Evolutionary conservation across 2,797 vertebrate genomes (phyloP), one percentile per base, ranked within the genome.

Genomic region (Anas bahamensis): DNA sequence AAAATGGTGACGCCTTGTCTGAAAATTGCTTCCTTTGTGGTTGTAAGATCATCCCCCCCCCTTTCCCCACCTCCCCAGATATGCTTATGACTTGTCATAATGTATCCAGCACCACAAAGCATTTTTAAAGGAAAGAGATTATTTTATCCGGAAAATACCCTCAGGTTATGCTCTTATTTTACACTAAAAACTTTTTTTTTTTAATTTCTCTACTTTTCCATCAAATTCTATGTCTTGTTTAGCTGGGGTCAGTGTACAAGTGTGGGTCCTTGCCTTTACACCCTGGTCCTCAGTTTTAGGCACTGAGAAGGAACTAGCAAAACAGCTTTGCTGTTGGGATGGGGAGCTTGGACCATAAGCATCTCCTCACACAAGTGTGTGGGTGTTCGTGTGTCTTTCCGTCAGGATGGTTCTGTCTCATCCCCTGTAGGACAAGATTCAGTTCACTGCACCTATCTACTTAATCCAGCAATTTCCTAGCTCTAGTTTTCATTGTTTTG

Each of bases 151-250:
- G 60, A 74, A 70, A 63, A 42, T 26, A 64, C 29, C 46, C 56
- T 68, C 26, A 74, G 48, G 8, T 13, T 7, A 13, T 13, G 24
- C 15, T 53, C 22, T 97, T 96, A 96, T 94, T 98, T 97, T 95
- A 97, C 95, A 64, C 35, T 37, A 86, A 98, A 18, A 98, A 29
- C 79, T 59, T 37, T 37, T 37, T 37, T 37, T 35, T 35, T 35
- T 35, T 35, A 35, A 35, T 72, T 88, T 97, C 55, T 98, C 96
- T 37, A 91, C 74, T 59, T 14, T 74, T 63, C 55, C 65, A 18
- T 53, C 29, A 65, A 16, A 24, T 6, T 18, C 28, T 28, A 4
- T 23, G 33, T 46, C n/a, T 61, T 23, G 31, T 44, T 24, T 15
- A 57, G 17, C 21, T 21, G 26, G 11, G 41, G 23, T 33, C 66